A percentile compares a stretch with the other conserved stretches of the same genome.
Conservation (phyloP, 2,797 vertebrate species). For the Phyllotis vaccarum region DNA sequence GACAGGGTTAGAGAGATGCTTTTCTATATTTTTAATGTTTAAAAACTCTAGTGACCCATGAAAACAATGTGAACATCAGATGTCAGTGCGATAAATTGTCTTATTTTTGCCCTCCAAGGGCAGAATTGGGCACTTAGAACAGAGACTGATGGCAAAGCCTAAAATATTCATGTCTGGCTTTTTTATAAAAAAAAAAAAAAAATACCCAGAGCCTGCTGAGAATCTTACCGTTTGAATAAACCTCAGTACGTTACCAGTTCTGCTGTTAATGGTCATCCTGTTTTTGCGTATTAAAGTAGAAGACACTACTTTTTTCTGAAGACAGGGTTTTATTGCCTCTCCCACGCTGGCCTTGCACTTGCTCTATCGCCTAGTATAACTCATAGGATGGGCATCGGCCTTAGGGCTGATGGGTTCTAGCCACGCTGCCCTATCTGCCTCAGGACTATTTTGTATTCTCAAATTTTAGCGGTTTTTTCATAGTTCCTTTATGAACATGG, state of each 20-base stretch:
- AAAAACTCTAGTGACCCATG: not conserved
- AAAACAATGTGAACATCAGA: not conserved
- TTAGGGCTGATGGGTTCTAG: not conserved
- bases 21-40: not conserved
- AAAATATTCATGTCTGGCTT: slow-evolving; percentile 25
- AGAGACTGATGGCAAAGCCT: slow-evolving; percentile 34
- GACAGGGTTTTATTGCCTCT: not conserved
- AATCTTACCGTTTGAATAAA: not conserved
- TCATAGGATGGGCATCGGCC: not conserved
- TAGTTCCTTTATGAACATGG: not conserved
- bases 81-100: not conserved
- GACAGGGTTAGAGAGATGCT: not conserved
- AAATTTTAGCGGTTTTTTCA: slow-evolving; percentile 27
- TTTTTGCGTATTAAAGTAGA: slow-evolving; percentile 18
- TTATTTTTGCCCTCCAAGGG: not conserved
- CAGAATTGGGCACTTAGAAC: slow-evolving; percentile 10
- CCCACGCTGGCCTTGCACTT: not conserved
- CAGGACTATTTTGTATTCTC: not conserved
- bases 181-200: slow-evolving; percentile 1
- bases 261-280: not conserved
- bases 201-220: not conserved
- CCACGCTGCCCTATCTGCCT: not conserved
- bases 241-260: not conserved
- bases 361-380: not conserved
- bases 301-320: not conserved